Conservation (phyloP, 1,140 invertebrate species). For the Anagrus nilaparvatae region DNA sequence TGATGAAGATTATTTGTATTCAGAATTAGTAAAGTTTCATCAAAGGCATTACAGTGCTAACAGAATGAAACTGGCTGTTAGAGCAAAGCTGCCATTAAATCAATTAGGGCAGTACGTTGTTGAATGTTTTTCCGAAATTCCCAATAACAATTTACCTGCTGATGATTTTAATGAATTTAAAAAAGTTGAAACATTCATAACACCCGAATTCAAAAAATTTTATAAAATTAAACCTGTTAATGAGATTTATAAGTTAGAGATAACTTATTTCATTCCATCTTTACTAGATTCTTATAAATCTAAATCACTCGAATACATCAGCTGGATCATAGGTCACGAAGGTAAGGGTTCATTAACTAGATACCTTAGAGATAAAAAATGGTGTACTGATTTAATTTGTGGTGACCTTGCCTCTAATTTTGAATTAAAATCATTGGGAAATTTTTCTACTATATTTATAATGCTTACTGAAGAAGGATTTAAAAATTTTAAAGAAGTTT, state of each 20-base stretch:
- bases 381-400: slow-evolving; percentile 69
- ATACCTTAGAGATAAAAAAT: slow-evolving; percentile 71
- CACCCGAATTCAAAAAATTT: slow-evolving; percentile 56
- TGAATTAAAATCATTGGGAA: slow-evolving; percentile 61
- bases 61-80: slow-evolving; percentile 76
- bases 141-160: slow-evolving; percentile 49
- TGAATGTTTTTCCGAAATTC: slow-evolving; percentile 52
- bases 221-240: slow-evolving; percentile 75
- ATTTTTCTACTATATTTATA: slow-evolving; percentile 64
- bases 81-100: slow-evolving; percentile 68
- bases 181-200: slow-evolving; percentile 47
- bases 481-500: slow-evolving; percentile 56
- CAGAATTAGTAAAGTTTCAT: slow-evolving; percentile 66
- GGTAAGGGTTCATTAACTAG: slow-evolving; percentile 78
- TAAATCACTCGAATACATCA: slow-evolving; percentile 71
- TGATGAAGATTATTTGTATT: slow-evolving; percentile 51
- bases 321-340: slow-evolving; percentile 78
- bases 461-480: slow-evolving; percentile 72
- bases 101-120: slow-evolving; percentile 59
- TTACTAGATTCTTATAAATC: slow-evolving; percentile 58
- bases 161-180: slow-evolving; percentile 48
- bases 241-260: slow-evolving; percentile 56
- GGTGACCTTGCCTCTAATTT: slow-evolving; percentile 68
- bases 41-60: slow-evolving; percentile 78
- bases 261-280: slow-evolving; percentile 74